These are phyloP conservation scores for Naso thynnoides DNA, from an alignment of 2,797 vertebrate genomes.

Conservation along the genomic window DNA sequence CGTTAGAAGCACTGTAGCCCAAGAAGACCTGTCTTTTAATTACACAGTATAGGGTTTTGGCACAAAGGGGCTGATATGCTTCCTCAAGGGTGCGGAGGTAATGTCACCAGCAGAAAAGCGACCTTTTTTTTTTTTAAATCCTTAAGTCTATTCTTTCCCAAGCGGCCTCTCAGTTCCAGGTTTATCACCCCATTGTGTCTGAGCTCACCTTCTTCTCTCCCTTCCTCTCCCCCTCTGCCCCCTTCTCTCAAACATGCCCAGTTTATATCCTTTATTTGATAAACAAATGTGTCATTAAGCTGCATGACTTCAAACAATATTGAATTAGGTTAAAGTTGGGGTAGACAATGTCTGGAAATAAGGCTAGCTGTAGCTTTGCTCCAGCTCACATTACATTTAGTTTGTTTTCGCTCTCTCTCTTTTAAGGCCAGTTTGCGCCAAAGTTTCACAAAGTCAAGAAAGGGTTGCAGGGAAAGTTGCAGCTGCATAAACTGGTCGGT, in stretches of 20 bases:
- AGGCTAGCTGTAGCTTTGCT: too few species aligned
- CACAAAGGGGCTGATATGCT: constrained; percentile 28
- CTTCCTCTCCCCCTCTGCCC: constrained; percentile 1
- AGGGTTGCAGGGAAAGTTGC: too few species aligned
- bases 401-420: too few species aligned
- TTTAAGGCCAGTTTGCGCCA: too few species aligned
- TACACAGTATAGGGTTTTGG: constrained; percentile 64
- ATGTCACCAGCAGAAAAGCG: constrained; percentile 41
- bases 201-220: constrained; percentile 12
- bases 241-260: constrained; percentile 23
- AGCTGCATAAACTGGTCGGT: too few species aligned
- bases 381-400: too few species aligned
- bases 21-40: constrained; percentile 59
- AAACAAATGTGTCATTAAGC: constrained; percentile 75
- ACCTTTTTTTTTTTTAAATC: constrained; percentile 17
- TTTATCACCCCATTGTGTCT: constrained; percentile 38
- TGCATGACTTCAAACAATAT: constrained; percentile 64
- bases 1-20: constrained; percentile 47
- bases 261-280: constrained; percentile 59
- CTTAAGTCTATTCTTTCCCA: constrained; percentile 22
- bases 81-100: constrained; percentile 46
- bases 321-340: constrained; percentile 78
- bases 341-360: too few species aligned
- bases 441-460: too few species aligned
- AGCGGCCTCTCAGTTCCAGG: constrained; percentile 36